phyloP scores from a whole-genome alignment of 2,113 vertebrate species.

The Oreotragus oreotragus region DNA sequence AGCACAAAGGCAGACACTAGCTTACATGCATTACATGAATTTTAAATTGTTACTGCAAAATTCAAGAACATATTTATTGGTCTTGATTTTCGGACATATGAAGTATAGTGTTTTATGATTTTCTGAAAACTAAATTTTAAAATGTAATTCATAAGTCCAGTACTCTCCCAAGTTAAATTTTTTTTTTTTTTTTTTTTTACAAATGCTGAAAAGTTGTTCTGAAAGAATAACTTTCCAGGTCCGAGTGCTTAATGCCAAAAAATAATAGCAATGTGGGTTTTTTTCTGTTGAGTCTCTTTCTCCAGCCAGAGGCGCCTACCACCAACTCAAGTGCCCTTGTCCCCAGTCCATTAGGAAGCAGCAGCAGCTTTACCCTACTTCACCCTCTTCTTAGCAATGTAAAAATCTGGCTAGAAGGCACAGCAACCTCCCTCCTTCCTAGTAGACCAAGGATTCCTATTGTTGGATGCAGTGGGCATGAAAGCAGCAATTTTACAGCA shows the following conservation, averaged over 20 bases:
- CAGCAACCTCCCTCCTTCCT: conserved; percentile 66
- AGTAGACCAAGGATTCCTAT: conserved; percentile 81
- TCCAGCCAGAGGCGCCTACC: conserved; percentile 41
- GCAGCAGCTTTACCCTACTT: conserved; percentile 58
- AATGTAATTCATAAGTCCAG: not conserved
- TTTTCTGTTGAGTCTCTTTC: conserved; percentile 55
- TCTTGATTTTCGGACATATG: not conserved
- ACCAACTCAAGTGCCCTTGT: conserved; percentile 73
- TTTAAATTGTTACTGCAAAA: not conserved
- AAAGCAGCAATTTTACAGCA: conserved; percentile 93
- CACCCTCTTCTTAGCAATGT: conserved; percentile 69
- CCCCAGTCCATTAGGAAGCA: conserved; percentile 70
- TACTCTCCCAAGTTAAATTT: conserved; percentile 23
- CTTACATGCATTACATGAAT: not conserved
- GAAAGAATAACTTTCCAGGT: conserved; percentile 43
- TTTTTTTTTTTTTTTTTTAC: not conserved
- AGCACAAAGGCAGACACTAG: not conserved
- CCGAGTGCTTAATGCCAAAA: not conserved
- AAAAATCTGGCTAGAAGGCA: conserved; percentile 78
- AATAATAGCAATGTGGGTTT: not conserved
- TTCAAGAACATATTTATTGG: not conserved
- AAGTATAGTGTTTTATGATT: not conserved
- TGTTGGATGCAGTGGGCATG: conserved; percentile 88
- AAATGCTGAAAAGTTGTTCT: conserved; percentile 1
- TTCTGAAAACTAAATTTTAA: not conserved